Percentiles rank a stretch among this genome's conserved stretches.
Conservation (phyloP, 1,140 invertebrate species). For the Anastrepha obliqua region DNA sequence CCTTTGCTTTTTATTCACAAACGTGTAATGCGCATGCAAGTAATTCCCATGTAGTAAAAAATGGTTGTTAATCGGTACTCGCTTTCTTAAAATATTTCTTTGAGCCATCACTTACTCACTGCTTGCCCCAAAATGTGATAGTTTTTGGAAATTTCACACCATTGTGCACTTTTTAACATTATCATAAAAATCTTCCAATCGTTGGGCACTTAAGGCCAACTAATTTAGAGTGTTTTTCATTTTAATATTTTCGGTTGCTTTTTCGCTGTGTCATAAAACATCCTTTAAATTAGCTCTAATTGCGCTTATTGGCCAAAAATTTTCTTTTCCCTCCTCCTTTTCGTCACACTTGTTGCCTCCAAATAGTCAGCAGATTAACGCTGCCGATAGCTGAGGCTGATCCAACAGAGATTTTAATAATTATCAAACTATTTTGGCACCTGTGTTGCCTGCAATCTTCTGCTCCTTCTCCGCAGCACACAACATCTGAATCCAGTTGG, state of each 20-base stretch:
- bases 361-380: background rate
- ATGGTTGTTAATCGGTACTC: no score
- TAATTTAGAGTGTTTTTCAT: background rate
- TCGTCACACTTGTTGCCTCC: slow-evolving; percentile 18
- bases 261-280: slow-evolving; percentile 46
- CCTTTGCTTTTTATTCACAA: no score
- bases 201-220: slow-evolving; percentile 7
- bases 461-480: background rate
- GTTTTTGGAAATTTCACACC: slow-evolving; percentile 46
- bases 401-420: slow-evolving; percentile 19
- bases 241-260: background rate
- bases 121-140: background rate
- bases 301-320: slow-evolving; percentile 50
- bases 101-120: background rate
- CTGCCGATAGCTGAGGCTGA: background rate
- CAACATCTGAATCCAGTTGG: background rate
- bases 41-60: no score
- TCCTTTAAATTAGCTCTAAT: slow-evolving; percentile 52
- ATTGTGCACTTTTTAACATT: slow-evolving; percentile 46
- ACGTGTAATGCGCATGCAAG: background rate
- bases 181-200: slow-evolving; percentile 33
- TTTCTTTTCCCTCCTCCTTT: slow-evolving; percentile 18
- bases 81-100: background rate
- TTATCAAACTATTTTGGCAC: slow-evolving; percentile 51
- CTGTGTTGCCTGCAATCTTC: background rate